Evolutionary conservation across 2,888 invertebrate genomes (phyloP).

Genomic region (Falcaria lacertinaria): DNA sequence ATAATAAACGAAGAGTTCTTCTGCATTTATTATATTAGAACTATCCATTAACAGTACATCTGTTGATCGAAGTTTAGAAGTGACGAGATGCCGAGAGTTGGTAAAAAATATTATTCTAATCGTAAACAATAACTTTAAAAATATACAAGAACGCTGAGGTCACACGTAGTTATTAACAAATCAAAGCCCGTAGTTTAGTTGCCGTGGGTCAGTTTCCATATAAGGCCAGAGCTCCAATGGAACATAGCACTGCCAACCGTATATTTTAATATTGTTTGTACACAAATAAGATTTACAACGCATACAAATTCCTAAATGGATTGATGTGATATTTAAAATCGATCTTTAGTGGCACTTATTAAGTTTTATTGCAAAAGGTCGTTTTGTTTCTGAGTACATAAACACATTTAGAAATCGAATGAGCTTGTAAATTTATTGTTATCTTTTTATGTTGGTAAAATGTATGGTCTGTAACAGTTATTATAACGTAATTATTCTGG

Average conservation of each 20-base stretch:
- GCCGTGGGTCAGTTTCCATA: conserved; percentile 12
- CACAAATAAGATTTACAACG: background rate
- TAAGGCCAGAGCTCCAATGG: conserved; percentile 14
- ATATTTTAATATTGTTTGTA: conserved; percentile 16
- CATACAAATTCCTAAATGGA: conserved; percentile 1
- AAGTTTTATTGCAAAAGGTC: background rate
- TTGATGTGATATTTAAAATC: background rate
- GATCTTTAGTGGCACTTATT: background rate
- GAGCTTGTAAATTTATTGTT: background rate
- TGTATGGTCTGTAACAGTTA: too few species aligned
- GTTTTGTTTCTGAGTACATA: background rate
- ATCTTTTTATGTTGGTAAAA: too few species aligned
- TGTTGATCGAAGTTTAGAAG: too few species aligned
- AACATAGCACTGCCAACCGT: too few species aligned
- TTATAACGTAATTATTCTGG: too few species aligned
- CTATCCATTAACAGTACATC: too few species aligned
- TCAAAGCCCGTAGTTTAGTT: background rate
- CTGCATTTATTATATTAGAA: too few species aligned
- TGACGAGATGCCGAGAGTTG: too few species aligned
- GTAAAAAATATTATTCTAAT: too few species aligned
- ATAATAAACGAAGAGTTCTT: too few species aligned
- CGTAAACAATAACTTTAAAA: background rate
- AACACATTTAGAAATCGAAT: background rate
- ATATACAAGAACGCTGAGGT: background rate
- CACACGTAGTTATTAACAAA: background rate